Conservation (phyloP, 1,140 invertebrate genomes). For the Drosophila nasuta region DNA sequence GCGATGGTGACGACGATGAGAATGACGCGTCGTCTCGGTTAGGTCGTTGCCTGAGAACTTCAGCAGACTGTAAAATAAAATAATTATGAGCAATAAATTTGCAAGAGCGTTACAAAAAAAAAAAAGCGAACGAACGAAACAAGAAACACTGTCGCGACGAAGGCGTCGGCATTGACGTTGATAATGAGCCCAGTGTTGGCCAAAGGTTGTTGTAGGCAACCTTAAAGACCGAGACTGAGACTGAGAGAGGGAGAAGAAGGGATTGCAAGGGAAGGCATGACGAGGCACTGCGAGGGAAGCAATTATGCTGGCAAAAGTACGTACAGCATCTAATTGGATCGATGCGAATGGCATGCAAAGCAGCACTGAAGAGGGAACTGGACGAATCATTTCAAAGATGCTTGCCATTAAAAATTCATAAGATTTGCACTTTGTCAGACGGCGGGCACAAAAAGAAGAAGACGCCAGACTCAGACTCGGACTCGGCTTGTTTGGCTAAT, state of each 20-base stretch:
- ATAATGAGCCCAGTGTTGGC: slow-evolving; percentile 62
- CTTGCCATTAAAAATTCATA: slow-evolving; percentile 73
- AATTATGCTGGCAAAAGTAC: slow-evolving; percentile 60
- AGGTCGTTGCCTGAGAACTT: slow-evolving; percentile 77
- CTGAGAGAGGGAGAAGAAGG: not conserved
- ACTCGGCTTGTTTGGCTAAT: slow-evolving; percentile 54
- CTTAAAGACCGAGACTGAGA: slow-evolving; percentile 15
- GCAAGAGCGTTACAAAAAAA: slow-evolving; percentile 51
- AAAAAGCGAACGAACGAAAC: slow-evolving; percentile 1
- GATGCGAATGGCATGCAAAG: slow-evolving; percentile 54
- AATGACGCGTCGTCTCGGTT: slow-evolving; percentile 12
- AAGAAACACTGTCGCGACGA: slow-evolving; percentile 62
- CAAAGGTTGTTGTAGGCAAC: slow-evolving; percentile 65
- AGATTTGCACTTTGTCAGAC: slow-evolving; percentile 43
- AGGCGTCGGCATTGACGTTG: slow-evolving; percentile 30
- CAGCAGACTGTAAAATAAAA: slow-evolving; percentile 82
- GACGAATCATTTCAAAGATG: slow-evolving; percentile 35
- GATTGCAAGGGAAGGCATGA: not conserved
- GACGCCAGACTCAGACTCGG: too few relatives aligned
- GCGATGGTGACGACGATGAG: not conserved
- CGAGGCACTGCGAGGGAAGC: slow-evolving; percentile 23
- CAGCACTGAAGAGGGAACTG: not conserved
- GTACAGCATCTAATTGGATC: slow-evolving; percentile 74
- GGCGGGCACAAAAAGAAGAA: not conserved
- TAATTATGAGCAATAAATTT: slow-evolving; percentile 81